These are phyloP conservation scores for Ericerus pela DNA, from an alignment of 1,140 invertebrate genomes.

Conservation along the genomic window DNA sequence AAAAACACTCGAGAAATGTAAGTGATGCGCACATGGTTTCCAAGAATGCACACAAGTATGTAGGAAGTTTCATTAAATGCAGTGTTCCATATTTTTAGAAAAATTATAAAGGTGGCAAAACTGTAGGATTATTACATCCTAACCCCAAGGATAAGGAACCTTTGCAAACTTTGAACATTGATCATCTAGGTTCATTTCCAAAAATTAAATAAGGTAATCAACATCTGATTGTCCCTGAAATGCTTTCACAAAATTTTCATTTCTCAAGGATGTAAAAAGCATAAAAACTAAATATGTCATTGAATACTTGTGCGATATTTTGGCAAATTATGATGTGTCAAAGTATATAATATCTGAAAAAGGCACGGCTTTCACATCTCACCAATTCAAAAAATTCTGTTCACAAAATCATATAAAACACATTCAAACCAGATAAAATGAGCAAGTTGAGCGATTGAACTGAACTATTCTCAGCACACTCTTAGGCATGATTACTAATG, in stretches of 20 bases:
- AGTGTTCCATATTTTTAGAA: not conserved
- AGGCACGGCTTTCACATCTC: not conserved
- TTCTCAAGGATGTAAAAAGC: not conserved
- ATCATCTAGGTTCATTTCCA: not conserved
- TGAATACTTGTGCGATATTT: not conserved
- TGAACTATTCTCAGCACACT: not conserved
- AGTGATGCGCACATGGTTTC: not conserved
- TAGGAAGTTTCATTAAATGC: not conserved
- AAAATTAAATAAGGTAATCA: not conserved
- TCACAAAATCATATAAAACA: not conserved
- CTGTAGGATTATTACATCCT: not conserved
- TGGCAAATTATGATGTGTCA: not conserved
- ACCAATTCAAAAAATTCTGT: not conserved
- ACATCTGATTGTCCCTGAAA: not conserved
- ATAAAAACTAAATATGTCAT: not conserved
- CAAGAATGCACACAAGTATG: not conserved
- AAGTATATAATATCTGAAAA: not conserved
- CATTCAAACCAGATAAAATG: not conserved
- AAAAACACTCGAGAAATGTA: not conserved
- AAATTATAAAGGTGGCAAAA: not conserved
- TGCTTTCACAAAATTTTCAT: conserved; percentile 6
- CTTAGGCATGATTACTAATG: not conserved
- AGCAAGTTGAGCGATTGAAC: conserved; percentile 8
- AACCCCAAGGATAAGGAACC: conserved; percentile 5
- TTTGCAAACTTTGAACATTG: not conserved